Base-by-base conservation (phyloP, 2,797 vertebrate genomes). In the Podarcis lilfordi region DNA sequence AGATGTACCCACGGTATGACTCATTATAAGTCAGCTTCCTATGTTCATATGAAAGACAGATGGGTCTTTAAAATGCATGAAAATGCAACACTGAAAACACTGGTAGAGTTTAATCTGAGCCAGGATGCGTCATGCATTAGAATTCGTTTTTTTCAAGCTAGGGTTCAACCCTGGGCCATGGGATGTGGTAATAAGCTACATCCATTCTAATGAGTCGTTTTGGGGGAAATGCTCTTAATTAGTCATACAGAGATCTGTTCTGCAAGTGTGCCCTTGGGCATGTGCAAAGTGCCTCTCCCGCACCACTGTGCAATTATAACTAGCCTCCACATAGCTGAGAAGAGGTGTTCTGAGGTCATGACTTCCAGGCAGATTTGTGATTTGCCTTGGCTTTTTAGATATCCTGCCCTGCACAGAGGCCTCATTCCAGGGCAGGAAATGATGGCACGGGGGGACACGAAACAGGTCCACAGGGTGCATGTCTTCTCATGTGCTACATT, bases 181-280 rank as follows among this genome's bases (percentile, higher is more conserved):
- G 78, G 43, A 19, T 40, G 5, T 9, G 10, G 27, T 43, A 64
- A 75, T 9, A 64, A 81, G 69, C 19, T 25, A 40, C 29, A 61
- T 43, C 21, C 59, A 29, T 80, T 80, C 68, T 64, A 87, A 61
- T 59, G 32, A 80, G 25, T 35, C 76, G 19, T 68, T 35, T 80
- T 29, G 29, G 45, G 66, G 25, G 11, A 2, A 64, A 23, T 66
- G 13, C 35, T 86, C 64, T 55, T 40, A 69, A 86, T 86, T 80
- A 86, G 77, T 71, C 78, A 72, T 40, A 29, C 77, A 8, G n/a
- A 72, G 76, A 29, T 37, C n/a, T 50, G 43, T 55, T 2, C 25
- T 59, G 66, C 68, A 29, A 13, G 27, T n/a, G 66, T 71, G 66
- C 85, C 85, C 68, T 69, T 71, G 85, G 85, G 85, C 68, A 40